Conservation (phyloP, 2,888 invertebrate genomes). For the Orgyia antiqua region DNA sequence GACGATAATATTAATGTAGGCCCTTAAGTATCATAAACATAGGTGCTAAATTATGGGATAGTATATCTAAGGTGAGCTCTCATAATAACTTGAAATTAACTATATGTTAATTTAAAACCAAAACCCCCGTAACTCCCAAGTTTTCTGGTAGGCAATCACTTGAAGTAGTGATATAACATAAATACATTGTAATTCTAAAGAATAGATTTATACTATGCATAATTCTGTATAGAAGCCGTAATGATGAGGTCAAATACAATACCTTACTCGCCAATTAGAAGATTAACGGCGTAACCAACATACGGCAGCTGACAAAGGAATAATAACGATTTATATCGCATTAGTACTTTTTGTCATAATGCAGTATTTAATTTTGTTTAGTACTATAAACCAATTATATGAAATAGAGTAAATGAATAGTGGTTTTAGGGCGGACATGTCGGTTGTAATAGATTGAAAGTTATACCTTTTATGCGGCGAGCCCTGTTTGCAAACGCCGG, state of each 20-base stretch:
- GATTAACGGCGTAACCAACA: conserved; percentile 39
- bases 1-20: no score
- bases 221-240: conserved; percentile 52
- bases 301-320: conserved; percentile 31
- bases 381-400: conserved; percentile 33
- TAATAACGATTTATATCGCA: conserved; percentile 20
- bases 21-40: no score
- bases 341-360: conserved; percentile 39
- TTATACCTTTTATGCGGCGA: conserved; percentile 66
- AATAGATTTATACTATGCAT: no score
- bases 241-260: conserved; percentile 51
- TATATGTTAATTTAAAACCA: no score
- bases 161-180: no score
- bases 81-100: no score
- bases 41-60: no score
- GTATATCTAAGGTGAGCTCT: no score
- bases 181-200: no score
- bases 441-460: conserved; percentile 32
- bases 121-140: no score
- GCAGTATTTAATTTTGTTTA: conserved; percentile 35
- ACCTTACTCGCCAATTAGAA: conserved; percentile 39
- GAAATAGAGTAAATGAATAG: conserved; percentile 41
- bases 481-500: conserved; percentile 68
- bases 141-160: no score
- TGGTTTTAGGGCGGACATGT: conserved; percentile 46